Percentiles rank a stretch among this genome's conserved stretches.
Conservation (phyloP, 2,797 vertebrate species). For the Notamacropus eugenii region DNA sequence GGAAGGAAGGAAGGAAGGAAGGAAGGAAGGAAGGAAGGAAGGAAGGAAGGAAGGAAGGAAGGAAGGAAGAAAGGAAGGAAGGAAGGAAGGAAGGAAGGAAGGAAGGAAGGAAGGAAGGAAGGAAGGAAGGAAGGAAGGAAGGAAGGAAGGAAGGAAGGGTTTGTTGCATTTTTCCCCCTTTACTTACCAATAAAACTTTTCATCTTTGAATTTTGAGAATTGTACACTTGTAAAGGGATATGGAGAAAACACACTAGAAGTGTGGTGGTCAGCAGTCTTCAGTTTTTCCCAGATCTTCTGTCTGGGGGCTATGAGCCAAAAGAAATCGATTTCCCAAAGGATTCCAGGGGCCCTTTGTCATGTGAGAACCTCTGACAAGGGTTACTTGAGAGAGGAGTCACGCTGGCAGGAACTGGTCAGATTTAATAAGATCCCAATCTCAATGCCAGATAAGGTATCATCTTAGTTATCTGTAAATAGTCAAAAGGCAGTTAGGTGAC, state of each 20-base stretch:
- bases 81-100: fast-evolving
- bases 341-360: not conserved
- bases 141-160: too few relatives aligned
- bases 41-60: too few relatives aligned
- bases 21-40: too few relatives aligned
- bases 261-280: not conserved
- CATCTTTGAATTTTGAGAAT: not conserved
- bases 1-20: too few relatives aligned
- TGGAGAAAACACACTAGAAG: not conserved
- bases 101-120: fast-evolving
- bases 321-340: not conserved
- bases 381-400: not conserved
- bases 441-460: not conserved
- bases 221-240: not conserved
- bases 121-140: too few relatives aligned
- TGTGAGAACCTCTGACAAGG: not conserved
- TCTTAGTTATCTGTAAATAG: not conserved
- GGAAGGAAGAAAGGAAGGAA: too few relatives aligned
- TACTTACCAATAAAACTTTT: not conserved
- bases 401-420: not conserved
- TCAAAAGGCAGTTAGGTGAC: not conserved
- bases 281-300: not conserved
- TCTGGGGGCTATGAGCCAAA: not conserved
- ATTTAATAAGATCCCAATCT: not conserved
- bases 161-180: not conserved